A percentile compares a stretch with the other conserved stretches of the same genome.
Conservation (phyloP, 2,113 vertebrate species). For the Neolamprologus brichardi region DNA sequence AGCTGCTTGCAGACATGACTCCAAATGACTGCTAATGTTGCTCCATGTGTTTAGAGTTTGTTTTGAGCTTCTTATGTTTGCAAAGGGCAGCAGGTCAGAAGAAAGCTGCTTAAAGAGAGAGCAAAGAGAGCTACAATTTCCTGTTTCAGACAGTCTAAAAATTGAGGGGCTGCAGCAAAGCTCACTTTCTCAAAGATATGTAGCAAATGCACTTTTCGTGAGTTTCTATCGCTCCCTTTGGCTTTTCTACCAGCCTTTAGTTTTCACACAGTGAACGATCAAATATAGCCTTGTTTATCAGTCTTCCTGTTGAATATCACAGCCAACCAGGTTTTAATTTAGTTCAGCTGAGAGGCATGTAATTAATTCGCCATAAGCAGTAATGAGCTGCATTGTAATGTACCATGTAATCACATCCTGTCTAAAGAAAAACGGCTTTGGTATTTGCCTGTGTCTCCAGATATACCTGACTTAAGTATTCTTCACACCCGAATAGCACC, state of each 20-base stretch:
- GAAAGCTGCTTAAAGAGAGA: background rate
- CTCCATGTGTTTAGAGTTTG: background rate
- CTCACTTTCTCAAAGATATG: background rate
- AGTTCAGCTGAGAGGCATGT: constrained; percentile 49
- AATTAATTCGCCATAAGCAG: constrained; percentile 57
- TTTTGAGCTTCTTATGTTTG: background rate
- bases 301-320: constrained; percentile 36
- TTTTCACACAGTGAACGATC: constrained; percentile 1
- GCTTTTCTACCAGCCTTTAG: background rate
- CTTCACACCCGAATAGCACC: background rate
- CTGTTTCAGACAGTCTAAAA: background rate
- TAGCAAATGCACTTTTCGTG: background rate
- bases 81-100: background rate
- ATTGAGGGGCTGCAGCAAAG: background rate
- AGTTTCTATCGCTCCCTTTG: background rate
- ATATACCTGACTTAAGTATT: constrained; percentile 20
- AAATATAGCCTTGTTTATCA: constrained; percentile 34
- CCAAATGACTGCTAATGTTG: background rate
- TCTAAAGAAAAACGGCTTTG: constrained; percentile 4
- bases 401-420: constrained; percentile 45
- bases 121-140: background rate
- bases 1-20: background rate
- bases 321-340: constrained; percentile 51
- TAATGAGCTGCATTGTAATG: constrained; percentile 57
- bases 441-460: constrained; percentile 8